Evolutionary conservation across 2,888 invertebrate species (phyloP).

Genomic region (Netelia inedita): DNA sequence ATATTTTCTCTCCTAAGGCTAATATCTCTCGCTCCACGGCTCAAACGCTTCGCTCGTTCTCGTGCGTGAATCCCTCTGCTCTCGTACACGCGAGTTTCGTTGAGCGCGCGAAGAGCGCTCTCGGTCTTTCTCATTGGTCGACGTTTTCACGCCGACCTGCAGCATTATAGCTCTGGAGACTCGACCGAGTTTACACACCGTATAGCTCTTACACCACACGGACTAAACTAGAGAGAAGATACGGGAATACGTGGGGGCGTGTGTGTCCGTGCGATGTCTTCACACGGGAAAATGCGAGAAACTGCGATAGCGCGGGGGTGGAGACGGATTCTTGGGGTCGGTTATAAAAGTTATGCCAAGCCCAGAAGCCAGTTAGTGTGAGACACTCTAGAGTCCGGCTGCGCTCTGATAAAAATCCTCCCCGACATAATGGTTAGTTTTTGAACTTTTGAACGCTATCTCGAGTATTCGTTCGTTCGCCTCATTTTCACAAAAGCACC

Average conservation of each 20-base stretch:
- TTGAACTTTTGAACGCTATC: not conserved
- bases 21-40: constrained; percentile 8
- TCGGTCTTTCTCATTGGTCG: constrained; percentile 70
- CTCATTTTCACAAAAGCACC: constrained; percentile 14
- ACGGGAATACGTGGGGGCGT: constrained; percentile 36
- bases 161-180: constrained; percentile 78
- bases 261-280: constrained; percentile 38
- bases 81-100: constrained; percentile 26
- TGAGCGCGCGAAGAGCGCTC: constrained; percentile 29
- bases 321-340: constrained; percentile 74
- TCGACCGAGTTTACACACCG: constrained; percentile 45
- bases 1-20: constrained; percentile 46
- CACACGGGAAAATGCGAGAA: constrained; percentile 57
- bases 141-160: constrained; percentile 76
- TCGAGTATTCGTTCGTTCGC: no score
- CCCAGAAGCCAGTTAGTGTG: constrained; percentile 76
- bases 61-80: constrained; percentile 14
- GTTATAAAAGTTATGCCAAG: constrained; percentile 82
- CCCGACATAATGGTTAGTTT: constrained; percentile 68
- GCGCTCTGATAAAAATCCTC: constrained; percentile 59
- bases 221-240: not conserved
- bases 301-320: constrained; percentile 60
- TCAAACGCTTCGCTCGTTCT: constrained; percentile 16
- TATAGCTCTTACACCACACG: constrained; percentile 51
- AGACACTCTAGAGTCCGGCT: constrained; percentile 71